Percentiles rank a stretch among this genome's conserved stretches.
Conservation (phyloP, 2,797 vertebrate genomes). For the Epinephelus awoara region DNA sequence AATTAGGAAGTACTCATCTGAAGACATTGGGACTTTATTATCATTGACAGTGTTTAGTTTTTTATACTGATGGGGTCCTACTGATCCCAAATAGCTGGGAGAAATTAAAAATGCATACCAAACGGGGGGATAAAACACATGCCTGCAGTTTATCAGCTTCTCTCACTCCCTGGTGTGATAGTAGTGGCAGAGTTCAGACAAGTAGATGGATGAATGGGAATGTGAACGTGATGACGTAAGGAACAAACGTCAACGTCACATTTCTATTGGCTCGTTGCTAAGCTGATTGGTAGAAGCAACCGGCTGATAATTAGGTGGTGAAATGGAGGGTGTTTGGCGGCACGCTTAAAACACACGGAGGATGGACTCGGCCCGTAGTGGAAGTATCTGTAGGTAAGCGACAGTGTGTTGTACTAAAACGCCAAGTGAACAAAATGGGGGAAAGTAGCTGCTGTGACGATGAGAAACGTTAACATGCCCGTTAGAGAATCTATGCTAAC, state of each 20-base stretch:
- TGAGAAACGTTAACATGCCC: not conserved
- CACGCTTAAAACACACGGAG: slow-evolving; percentile 46
- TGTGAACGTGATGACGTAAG: slow-evolving; percentile 3
- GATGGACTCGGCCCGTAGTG: slow-evolving; percentile 59
- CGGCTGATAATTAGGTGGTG: slow-evolving; percentile 74
- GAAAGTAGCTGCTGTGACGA: no score
- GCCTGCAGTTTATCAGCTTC: not conserved
- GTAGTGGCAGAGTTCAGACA: no score
- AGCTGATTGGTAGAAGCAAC: slow-evolving; percentile 61
- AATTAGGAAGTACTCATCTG: no score
- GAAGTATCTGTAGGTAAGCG: slow-evolving; percentile 83
- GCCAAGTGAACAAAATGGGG: rapidly evolving
- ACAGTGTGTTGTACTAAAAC: rapidly evolving
- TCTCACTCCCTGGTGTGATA: no score
- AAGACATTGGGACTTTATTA: no score
- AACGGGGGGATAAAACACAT: not conserved
- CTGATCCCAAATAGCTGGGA: no score
- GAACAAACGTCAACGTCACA: slow-evolving; percentile 27
- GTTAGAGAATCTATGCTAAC: not conserved
- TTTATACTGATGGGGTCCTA: no score
- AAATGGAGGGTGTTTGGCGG: slow-evolving; percentile 21
- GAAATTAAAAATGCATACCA: no score
- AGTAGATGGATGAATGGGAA: not conserved
- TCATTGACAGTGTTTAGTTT: no score
- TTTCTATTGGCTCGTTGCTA: slow-evolving; percentile 63